Conservation (phyloP, 2,797 vertebrate genomes). For the Melanotaenia nigrans region DNA sequence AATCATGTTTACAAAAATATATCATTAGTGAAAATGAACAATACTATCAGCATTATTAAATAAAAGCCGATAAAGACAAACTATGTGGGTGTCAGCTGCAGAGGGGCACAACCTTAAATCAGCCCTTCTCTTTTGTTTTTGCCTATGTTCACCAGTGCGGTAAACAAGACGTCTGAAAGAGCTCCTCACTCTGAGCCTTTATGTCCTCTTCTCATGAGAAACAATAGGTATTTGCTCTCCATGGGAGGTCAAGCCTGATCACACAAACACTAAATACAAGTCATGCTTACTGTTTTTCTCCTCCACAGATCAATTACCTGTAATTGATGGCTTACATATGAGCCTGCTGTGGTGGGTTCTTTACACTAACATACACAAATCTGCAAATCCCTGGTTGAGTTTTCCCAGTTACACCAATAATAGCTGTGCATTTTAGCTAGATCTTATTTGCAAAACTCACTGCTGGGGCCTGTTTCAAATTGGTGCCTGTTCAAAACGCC, state of each 20-base stretch:
- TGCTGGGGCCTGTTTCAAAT: conserved; percentile 55
- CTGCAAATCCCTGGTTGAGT: conserved; percentile 48
- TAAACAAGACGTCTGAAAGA: conserved; percentile 62
- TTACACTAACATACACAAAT: conserved; percentile 40
- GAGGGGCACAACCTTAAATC: conserved; percentile 50
- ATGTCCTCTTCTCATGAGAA: conserved; percentile 52
- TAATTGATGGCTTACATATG: conserved; percentile 60
- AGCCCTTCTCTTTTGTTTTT: conserved; percentile 48
- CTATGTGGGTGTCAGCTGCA: conserved; percentile 13
- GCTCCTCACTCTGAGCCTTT: conserved; percentile 54
- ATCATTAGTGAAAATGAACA: conserved; percentile 1
- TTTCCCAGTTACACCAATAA: conserved; percentile 48
- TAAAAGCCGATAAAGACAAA: background rate
- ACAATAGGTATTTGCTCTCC: conserved; percentile 68
- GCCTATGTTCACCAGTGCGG: conserved; percentile 26
- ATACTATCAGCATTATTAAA: background rate
- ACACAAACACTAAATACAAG: conserved; percentile 55
- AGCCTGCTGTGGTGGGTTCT: conserved; percentile 29
- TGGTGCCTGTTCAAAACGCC: conserved; percentile 39
- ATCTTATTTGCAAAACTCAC: conserved; percentile 58
- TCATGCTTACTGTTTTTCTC: conserved; percentile 20
- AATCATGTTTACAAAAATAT: background rate
- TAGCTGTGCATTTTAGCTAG: conserved; percentile 25
- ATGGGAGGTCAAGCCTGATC: conserved; percentile 67
- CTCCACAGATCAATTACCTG: conserved; percentile 59